Percentiles rank a stretch among this genome's conserved stretches.
These are phyloP conservation scores for Oenanthe melanoleuca DNA, from an alignment of 2,113 vertebrate genomes.

Conservation along the genomic window DNA sequence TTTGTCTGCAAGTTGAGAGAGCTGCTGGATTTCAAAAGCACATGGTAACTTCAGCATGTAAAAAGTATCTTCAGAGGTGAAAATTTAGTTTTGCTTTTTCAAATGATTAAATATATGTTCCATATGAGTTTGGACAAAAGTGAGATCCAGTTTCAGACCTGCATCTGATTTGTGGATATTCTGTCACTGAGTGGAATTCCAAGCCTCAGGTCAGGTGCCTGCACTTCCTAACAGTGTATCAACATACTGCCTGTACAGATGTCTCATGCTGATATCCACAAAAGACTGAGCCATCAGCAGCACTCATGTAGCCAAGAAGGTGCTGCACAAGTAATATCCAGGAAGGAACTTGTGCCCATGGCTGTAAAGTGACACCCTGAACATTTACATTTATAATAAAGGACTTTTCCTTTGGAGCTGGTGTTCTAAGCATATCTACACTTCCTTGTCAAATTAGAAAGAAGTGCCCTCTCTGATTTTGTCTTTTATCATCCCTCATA, in stretches of 20 bases:
- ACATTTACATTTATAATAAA: not conserved
- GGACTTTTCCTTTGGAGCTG: not conserved
- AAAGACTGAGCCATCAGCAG: not conserved
- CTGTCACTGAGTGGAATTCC: not conserved
- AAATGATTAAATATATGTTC: not conserved
- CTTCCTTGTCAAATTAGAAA: not conserved
- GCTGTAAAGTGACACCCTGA: not conserved
- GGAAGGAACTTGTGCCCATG: not conserved
- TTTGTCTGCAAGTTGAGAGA: not conserved
- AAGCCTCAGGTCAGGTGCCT: not conserved
- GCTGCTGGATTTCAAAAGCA: not conserved
- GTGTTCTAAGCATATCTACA: not conserved
- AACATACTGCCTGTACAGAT: not conserved
- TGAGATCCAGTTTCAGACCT: not conserved
- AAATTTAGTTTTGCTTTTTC: not conserved
- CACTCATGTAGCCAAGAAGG: not conserved
- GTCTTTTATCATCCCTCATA: not conserved
- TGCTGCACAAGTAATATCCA: not conserved
- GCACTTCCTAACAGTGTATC: not conserved
- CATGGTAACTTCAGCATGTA: not conserved
- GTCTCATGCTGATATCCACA: not conserved
- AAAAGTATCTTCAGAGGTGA: not conserved
- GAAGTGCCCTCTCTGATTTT: not conserved
- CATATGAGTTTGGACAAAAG: not conserved
- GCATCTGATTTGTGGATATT: not conserved